These are phyloP conservation scores for Onthophagus sagittarius DNA, from an alignment of 2,888 invertebrate genomes.

Conservation along the genomic window DNA sequence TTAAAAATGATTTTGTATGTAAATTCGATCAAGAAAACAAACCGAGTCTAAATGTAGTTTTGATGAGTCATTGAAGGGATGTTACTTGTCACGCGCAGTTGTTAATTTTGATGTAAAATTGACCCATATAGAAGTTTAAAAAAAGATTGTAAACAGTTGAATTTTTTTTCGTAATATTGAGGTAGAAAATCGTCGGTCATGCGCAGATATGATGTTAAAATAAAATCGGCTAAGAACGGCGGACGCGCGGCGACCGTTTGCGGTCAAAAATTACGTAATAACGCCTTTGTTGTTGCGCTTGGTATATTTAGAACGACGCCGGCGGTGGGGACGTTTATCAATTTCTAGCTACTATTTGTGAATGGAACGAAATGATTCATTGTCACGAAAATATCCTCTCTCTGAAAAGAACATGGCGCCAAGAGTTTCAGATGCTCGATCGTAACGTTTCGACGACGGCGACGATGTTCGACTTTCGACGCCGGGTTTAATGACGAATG, in stretches of 20 bases:
- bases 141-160: not conserved
- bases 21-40: too few species aligned
- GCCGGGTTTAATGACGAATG: not conserved
- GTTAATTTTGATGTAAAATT: not conserved
- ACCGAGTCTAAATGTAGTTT: not conserved
- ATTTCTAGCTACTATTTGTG: not conserved
- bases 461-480: not conserved
- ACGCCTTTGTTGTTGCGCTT: not conserved
- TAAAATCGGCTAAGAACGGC: too few species aligned
- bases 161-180: too few species aligned
- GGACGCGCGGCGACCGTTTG: not conserved
- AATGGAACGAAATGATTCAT: not conserved
- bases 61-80: not conserved
- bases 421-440: not conserved
- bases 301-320: not conserved
- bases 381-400: not conserved
- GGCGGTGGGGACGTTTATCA: not conserved
- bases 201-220: not conserved
- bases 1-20: too few species aligned
- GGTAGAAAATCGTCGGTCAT: not conserved
- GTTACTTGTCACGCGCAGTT: not conserved
- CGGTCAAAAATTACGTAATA: not conserved
- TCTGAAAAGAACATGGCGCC: not conserved
- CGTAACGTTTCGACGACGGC: not conserved
- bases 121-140: not conserved